Evolutionary conservation across 2,113 vertebrate genomes (phyloP).

Genomic region (Neogale vison): DNA sequence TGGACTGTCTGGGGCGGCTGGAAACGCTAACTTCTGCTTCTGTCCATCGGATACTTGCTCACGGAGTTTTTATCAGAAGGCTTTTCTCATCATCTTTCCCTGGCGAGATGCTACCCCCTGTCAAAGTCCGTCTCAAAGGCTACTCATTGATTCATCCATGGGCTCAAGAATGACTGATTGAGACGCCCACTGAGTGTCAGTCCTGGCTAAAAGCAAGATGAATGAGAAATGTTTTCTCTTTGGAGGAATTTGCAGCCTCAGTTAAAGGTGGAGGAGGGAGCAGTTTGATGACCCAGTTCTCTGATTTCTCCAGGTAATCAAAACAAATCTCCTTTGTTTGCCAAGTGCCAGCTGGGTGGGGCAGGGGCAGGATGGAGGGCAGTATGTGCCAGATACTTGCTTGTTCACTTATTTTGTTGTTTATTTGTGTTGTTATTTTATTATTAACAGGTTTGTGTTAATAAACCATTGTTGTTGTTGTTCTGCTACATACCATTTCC

Average conservation of each 20-base stretch:
- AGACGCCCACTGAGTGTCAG: background rate
- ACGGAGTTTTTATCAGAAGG: background rate
- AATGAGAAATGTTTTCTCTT: background rate
- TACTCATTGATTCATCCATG: background rate
- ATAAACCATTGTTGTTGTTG: background rate
- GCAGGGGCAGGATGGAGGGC: background rate
- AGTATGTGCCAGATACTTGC: background rate
- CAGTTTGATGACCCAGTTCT: background rate
- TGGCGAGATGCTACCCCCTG: background rate
- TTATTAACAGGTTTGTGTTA: background rate
- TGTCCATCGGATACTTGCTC: background rate
- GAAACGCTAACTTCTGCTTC: background rate
- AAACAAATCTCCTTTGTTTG: constrained; percentile 9
- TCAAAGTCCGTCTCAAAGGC: background rate
- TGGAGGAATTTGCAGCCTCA: background rate
- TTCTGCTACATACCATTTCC: background rate
- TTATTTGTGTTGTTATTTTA: too few species aligned
- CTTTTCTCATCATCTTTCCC: background rate
- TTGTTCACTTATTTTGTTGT: background rate
- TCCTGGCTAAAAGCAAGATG: background rate
- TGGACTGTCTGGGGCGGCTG: background rate
- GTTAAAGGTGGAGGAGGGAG: background rate
- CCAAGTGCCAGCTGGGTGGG: background rate
- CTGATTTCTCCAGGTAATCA: background rate
- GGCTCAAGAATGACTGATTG: background rate